These are phyloP conservation scores for Caenorhabditis sp. DNA, from an alignment of 2,888 invertebrate genomes.

Conservation along the genomic window DNA sequence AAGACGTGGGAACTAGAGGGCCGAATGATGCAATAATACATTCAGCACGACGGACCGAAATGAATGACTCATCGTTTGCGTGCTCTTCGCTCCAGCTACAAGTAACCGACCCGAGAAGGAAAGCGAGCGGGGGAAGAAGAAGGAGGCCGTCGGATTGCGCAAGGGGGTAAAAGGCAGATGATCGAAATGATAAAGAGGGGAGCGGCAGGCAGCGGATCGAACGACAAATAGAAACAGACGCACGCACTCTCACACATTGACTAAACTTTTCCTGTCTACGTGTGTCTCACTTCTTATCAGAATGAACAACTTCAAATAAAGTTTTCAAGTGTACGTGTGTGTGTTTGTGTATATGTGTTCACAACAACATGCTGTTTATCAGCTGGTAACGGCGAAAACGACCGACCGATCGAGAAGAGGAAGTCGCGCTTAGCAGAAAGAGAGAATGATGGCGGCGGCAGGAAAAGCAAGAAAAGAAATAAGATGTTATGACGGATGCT, in stretches of 20 bases:
- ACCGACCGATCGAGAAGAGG: not conserved
- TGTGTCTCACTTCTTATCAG: slow-evolving; percentile 23
- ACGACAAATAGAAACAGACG: slow-evolving; percentile 25
- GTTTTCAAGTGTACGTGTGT: slow-evolving; percentile 19
- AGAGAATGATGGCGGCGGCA: slow-evolving; percentile 14
- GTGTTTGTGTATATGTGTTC: slow-evolving; percentile 9
- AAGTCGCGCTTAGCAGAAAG: slow-evolving; percentile 18
- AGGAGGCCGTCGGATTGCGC: no score
- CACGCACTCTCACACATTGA: slow-evolving; percentile 4
- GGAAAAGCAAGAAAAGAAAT: slow-evolving; percentile 26
- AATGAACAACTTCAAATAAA: slow-evolving; percentile 22
- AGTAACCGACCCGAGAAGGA: slow-evolving; percentile 19
- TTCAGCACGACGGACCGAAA: no score
- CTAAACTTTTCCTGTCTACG: slow-evolving; percentile 35
- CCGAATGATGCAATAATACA: slow-evolving; percentile 2
- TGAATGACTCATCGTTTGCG: slow-evolving; percentile 31
- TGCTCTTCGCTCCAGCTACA: slow-evolving; percentile 32
- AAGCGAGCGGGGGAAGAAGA: slow-evolving; percentile 4
- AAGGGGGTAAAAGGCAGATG: slow-evolving; percentile 12
- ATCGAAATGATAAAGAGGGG: slow-evolving; percentile 50
- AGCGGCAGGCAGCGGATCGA: slow-evolving; percentile 34
- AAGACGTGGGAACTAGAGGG: no score
- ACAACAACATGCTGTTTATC: slow-evolving; percentile 28
- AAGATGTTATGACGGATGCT: slow-evolving; percentile 30
- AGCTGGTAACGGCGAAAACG: slow-evolving; percentile 19